Base-by-base conservation (phyloP, 1,140 invertebrate genomes). In the Diorhabda sublineata region DNA sequence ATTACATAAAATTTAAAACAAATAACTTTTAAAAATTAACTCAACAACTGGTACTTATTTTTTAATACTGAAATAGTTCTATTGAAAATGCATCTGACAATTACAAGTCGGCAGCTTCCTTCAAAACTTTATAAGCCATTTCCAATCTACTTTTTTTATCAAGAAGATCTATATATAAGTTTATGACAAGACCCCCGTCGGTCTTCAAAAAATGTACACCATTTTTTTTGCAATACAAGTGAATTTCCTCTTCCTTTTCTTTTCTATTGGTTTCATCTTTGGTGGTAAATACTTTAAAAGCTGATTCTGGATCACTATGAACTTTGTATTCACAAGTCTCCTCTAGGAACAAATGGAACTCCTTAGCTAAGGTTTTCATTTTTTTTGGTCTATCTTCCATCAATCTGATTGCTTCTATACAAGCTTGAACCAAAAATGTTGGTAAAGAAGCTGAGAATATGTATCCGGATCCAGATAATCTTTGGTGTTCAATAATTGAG, bases 371-470 rank as follows among this genome's bases (percentile, higher is more conserved):
- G 41, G 58, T 63, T 47, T 59, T 59, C 11, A 77, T 60, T 43
- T 74, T 73, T 44, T 66, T 63, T 5, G 76, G 74, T 67, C 74
- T 74, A 42, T 75, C 66, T 4, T 66, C 69, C 0, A 77, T 65
- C 9, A 75, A 45, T 42, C 74, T 66, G 6, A 77, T 63, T 2
- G 74, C 74, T 67, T 75, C 73, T 42, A 79, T 69, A 6, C 71
- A 76, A n/a, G 76, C 76, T 66, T 77, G 72, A 3, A 72, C 76
- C 11, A 78, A 69, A 66, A 75, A 79, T 3, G 79, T 76, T 3
- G 77, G 78, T 47, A 80, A 63, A 7, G 79, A 78, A 9, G 79
- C 77, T 2, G 77, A 78, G 61, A 76, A 80, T 58, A 77, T 75
- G 45, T 79, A 80, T 43, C 77, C 77, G 58, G 71, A 73, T 3